Conservation (phyloP, 2,113 vertebrate genomes). For the Oplegnathus fasciatus region DNA sequence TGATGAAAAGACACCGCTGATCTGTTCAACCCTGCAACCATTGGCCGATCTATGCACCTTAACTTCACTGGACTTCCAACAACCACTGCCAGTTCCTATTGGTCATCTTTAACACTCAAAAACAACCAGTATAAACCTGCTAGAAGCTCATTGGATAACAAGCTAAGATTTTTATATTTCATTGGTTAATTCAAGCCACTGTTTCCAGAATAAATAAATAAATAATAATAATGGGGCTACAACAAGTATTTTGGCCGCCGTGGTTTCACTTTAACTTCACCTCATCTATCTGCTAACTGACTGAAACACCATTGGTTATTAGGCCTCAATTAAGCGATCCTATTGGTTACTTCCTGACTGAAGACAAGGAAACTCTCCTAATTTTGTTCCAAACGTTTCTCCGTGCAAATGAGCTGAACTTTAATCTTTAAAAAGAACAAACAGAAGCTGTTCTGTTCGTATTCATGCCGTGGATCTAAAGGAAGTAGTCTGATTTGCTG, state of each 20-base stretch:
- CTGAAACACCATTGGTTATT: not conserved
- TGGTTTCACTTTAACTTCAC: not conserved
- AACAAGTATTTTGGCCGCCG: not conserved
- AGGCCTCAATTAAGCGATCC: not conserved
- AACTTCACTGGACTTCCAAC: not conserved
- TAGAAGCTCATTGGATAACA: not conserved
- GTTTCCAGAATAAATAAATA: not conserved
- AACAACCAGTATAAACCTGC: not conserved
- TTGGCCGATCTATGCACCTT: slow-evolving; percentile 32
- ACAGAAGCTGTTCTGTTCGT: not conserved
- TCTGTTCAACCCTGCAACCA: not conserved
- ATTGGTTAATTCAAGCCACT: not conserved
- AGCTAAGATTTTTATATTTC: not conserved
- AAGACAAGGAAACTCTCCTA: not conserved
- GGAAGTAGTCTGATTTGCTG: not conserved
- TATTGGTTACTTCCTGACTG: not conserved
- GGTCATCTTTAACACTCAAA: not conserved
- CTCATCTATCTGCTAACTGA: not conserved
- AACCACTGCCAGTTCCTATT: not conserved
- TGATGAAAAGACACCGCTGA: not conserved
- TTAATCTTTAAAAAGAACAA: not conserved
- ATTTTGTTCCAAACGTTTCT: not conserved
- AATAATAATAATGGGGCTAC: too few species aligned
- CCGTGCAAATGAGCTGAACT: not conserved
- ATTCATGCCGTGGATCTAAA: not conserved